Percentiles rank a stretch among this genome's conserved stretches.
These are phyloP conservation scores for Tetramorium bicarinatum DNA, from an alignment of 2,888 invertebrate species.

Conservation along the genomic window DNA sequence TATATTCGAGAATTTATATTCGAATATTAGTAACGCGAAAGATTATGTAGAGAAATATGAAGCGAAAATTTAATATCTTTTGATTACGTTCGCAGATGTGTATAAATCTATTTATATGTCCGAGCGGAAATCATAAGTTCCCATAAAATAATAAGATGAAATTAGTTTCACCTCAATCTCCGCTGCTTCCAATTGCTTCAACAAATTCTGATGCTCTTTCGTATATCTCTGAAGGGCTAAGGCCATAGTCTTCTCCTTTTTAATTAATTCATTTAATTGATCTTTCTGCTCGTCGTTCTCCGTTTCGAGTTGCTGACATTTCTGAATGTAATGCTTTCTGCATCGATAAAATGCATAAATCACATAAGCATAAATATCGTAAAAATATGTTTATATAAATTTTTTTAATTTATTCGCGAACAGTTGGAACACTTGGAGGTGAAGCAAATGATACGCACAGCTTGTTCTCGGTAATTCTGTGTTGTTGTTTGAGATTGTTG, in stretches of 20 bases:
- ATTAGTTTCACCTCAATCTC: slow-evolving; percentile 39
- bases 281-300: slow-evolving; percentile 49
- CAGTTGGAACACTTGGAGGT: not conserved
- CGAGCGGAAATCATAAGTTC: not conserved
- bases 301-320: slow-evolving; percentile 47
- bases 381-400: not conserved
- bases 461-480: not conserved
- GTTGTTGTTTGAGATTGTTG: slow-evolving; percentile 18
- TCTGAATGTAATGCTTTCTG: slow-evolving; percentile 42
- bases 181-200: slow-evolving; percentile 21
- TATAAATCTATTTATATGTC: not conserved
- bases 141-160: not conserved
- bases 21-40: not conserved
- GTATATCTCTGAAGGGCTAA: slow-evolving; percentile 11
- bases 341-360: slow-evolving; percentile 11
- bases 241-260: not conserved
- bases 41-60: not conserved
- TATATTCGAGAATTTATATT: not conserved
- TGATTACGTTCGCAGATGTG: not conserved
- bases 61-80: slow-evolving; percentile 1
- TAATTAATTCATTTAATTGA: slow-evolving; percentile 13
- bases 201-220: slow-evolving; percentile 21
- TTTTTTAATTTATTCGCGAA: not conserved
- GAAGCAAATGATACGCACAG: slow-evolving; percentile 24
- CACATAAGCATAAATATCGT: not conserved